phyloP scores from a whole-genome alignment of 2,888 invertebrate species.

The Polydesmus complanatus region DNA sequence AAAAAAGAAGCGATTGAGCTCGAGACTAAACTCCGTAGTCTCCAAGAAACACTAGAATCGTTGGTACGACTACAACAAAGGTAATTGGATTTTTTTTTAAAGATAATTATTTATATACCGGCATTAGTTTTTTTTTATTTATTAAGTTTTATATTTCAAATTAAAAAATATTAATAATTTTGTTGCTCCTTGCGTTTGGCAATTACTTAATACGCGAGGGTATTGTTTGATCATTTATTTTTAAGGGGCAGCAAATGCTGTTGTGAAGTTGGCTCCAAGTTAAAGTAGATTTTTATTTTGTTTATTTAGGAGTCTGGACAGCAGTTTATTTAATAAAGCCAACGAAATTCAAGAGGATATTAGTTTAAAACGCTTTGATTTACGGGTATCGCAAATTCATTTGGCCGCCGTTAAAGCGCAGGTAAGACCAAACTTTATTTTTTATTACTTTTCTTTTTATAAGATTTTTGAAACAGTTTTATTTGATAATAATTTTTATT shows the following conservation, averaged over 20 bases:
- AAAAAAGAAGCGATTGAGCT: constrained; percentile 69
- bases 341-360: constrained; percentile 92
- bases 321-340: constrained; percentile 76
- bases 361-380: constrained; percentile 83
- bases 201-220: not conserved
- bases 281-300: not conserved
- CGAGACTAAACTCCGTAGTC: constrained; percentile 72
- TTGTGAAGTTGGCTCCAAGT: too few relatives aligned
- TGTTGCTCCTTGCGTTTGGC: not conserved
- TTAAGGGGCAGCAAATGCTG: not conserved
- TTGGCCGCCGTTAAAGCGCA: constrained; percentile 78
- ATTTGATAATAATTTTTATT: too few relatives aligned
- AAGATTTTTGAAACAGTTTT: too few relatives aligned
- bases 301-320: constrained; percentile 48
- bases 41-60: constrained; percentile 71
- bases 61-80: constrained; percentile 65
- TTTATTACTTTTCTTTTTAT: too few relatives aligned
- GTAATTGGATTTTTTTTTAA: constrained; percentile 27
- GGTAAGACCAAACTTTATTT: too few relatives aligned
- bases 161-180: not conserved
- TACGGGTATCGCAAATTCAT: constrained; percentile 79
- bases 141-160: not conserved
- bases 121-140: not conserved
- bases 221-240: not conserved
- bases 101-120: not conserved